Evolutionary conservation across 2,888 invertebrate genomes (phyloP).

Genomic region (Hydraecia micacea): DNA sequence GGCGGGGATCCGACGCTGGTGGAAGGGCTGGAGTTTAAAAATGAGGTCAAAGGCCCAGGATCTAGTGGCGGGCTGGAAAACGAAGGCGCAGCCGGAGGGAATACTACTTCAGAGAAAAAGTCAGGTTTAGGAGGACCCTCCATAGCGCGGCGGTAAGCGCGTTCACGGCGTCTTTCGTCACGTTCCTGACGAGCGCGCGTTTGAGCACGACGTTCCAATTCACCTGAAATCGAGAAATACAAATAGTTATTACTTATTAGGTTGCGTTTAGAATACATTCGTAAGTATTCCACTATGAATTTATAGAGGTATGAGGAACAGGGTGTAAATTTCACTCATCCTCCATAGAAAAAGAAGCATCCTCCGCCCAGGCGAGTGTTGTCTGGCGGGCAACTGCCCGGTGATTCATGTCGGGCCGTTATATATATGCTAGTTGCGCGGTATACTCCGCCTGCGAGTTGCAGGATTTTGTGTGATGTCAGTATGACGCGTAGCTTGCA

Average conservation of each 20-base stretch:
- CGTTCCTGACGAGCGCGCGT: constrained; percentile 93
- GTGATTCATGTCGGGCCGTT: too few species aligned
- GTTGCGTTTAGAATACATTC: not conserved
- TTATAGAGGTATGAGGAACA: too few species aligned
- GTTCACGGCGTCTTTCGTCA: constrained; percentile 95
- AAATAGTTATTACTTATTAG: not conserved
- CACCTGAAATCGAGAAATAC: constrained; percentile 88
- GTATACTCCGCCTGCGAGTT: too few species aligned
- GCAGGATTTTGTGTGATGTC: too few species aligned
- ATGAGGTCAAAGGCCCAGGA: constrained; percentile 60
- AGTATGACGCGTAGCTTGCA: too few species aligned
- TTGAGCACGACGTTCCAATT: constrained; percentile 93
- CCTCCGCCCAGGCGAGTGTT: too few species aligned
- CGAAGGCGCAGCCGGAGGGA: constrained; percentile 79
- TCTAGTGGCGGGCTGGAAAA: constrained; percentile 72
- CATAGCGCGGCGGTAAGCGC: constrained; percentile 92
- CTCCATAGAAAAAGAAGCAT: too few species aligned
- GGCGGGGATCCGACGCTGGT: constrained; percentile 74
- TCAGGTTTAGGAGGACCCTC: constrained; percentile 92
- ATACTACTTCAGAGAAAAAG: constrained; percentile 89
- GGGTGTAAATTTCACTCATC: too few species aligned
- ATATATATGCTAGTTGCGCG: too few species aligned
- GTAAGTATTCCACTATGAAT: not conserved
- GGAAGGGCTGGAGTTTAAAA: constrained; percentile 65
- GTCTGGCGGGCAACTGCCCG: too few species aligned